phyloP scores from a whole-genome alignment of 2,888 invertebrate genomes.

The Erpobdella octoculata region DNA sequence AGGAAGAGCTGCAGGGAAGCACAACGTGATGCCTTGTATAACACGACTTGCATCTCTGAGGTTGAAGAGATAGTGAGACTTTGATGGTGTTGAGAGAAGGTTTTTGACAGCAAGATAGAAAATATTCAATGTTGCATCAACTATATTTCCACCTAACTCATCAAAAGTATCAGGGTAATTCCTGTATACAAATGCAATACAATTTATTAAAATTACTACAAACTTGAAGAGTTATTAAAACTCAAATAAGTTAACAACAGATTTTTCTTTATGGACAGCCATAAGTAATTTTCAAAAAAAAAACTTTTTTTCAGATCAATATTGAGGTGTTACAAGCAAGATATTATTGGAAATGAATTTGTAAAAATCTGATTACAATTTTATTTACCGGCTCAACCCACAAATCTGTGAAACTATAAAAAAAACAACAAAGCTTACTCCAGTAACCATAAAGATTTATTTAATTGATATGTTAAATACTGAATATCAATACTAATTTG shows the following conservation, averaged over 20 bases:
- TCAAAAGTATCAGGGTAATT: conserved; percentile 87
- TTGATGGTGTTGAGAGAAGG: conserved; percentile 52
- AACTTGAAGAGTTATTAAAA: too few relatives aligned
- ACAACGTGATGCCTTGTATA: conserved; percentile 75
- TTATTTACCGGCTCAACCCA: too few relatives aligned
- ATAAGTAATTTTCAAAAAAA: too few relatives aligned
- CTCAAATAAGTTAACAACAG: too few relatives aligned
- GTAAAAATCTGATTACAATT: too few relatives aligned
- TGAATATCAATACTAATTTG: not conserved
- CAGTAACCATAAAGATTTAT: not conserved
- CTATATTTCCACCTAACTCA: conserved; percentile 80
- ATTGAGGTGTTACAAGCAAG: too few relatives aligned
- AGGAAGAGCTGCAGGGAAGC: conserved; percentile 82
- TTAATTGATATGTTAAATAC: too few relatives aligned
- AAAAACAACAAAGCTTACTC: not conserved
- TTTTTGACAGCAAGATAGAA: conserved; percentile 51
- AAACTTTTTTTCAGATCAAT: too few relatives aligned
- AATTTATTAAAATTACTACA: too few relatives aligned
- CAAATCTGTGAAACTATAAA: too few relatives aligned
- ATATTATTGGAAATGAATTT: too few relatives aligned
- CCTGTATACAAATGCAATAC: conserved; percentile 55
- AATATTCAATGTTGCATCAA: conserved; percentile 48
- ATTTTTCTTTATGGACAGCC: too few relatives aligned
- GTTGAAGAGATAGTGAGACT: conserved; percentile 54
- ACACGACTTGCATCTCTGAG: conserved; percentile 73